Conservation (phyloP, 2,113 vertebrate genomes). For the Paradoxurus hermaphroditus region DNA sequence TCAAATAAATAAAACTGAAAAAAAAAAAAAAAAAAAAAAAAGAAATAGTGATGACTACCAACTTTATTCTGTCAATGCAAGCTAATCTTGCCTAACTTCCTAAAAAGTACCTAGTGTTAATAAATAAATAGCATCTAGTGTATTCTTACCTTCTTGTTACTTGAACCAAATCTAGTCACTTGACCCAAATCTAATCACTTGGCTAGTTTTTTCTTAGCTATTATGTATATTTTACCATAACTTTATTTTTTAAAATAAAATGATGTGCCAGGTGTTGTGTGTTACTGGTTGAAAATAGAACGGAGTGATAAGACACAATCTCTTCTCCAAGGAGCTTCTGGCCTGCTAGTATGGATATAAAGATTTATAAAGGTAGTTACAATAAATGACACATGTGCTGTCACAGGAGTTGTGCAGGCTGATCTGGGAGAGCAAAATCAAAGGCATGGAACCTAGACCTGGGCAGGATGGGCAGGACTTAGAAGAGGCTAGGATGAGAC, state of each 20-base stretch:
- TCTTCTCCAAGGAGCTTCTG: neutral
- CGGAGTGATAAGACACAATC: neutral
- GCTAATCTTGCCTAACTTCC: neutral
- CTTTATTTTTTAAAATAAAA: conserved; percentile 31
- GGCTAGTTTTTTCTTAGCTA: neutral
- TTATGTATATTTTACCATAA: neutral
- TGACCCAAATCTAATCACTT: neutral
- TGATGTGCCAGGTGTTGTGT: neutral
- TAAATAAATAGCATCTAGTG: neutral
- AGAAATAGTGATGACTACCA: neutral
- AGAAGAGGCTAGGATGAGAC: neutral
- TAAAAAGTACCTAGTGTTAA: neutral
- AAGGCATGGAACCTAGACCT: neutral
- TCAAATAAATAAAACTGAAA: too few species aligned
- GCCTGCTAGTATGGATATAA: neutral
- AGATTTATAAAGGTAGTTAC: neutral
- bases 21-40: too few species aligned
- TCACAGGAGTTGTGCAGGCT: neutral
- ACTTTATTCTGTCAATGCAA: neutral
- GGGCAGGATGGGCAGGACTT: neutral
- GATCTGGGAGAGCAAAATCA: neutral
- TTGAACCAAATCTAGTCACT: neutral
- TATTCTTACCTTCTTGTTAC: neutral
- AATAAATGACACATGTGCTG: neutral
- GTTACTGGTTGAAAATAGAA: neutral